These are phyloP conservation scores for Nemapogon koenigi DNA, from an alignment of 2,888 invertebrate species.

Conservation along the genomic window DNA sequence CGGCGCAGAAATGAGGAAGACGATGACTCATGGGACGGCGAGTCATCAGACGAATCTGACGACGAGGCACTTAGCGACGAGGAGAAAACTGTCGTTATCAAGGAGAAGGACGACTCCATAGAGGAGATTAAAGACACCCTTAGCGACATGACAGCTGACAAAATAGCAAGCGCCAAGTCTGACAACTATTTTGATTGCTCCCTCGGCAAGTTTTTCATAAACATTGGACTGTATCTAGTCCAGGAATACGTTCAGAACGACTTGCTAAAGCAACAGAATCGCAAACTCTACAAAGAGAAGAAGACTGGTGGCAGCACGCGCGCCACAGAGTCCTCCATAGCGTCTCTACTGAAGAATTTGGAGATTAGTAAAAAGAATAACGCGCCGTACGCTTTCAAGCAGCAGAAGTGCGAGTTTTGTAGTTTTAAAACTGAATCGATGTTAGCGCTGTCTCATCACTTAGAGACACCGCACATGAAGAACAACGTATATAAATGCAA, in stretches of 20 bases:
- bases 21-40: slow-evolving; percentile 68
- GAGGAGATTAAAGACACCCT: slow-evolving; percentile 55
- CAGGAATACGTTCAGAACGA: slow-evolving; percentile 95
- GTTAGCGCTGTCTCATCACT: slow-evolving; percentile 83
- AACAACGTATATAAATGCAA: slow-evolving; percentile 87
- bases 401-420: slow-evolving; percentile 87
- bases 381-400: slow-evolving; percentile 75
- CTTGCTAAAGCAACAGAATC: slow-evolving; percentile 83
- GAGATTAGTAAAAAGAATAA: slow-evolving; percentile 88
- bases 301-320: slow-evolving; percentile 67
- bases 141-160: slow-evolving; percentile 34
- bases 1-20: slow-evolving; percentile 40
- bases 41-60: slow-evolving; percentile 56
- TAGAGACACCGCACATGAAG: slow-evolving; percentile 91
- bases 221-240: slow-evolving; percentile 88
- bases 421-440: slow-evolving; percentile 88
- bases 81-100: slow-evolving; percentile 49
- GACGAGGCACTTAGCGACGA: slow-evolving; percentile 47
- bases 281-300: slow-evolving; percentile 77
- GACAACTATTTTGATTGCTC: slow-evolving; percentile 85
- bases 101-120: slow-evolving; percentile 57
- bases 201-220: slow-evolving; percentile 88
- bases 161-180: slow-evolving; percentile 46
- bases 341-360: slow-evolving; percentile 82
- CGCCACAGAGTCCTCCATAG: slow-evolving; percentile 78